A percentile compares a stretch with the other conserved stretches of the same genome.
These are phyloP conservation scores for Cochlearius cochlearius DNA, from an alignment of 2,113 vertebrate genomes.

Conservation along the genomic window DNA sequence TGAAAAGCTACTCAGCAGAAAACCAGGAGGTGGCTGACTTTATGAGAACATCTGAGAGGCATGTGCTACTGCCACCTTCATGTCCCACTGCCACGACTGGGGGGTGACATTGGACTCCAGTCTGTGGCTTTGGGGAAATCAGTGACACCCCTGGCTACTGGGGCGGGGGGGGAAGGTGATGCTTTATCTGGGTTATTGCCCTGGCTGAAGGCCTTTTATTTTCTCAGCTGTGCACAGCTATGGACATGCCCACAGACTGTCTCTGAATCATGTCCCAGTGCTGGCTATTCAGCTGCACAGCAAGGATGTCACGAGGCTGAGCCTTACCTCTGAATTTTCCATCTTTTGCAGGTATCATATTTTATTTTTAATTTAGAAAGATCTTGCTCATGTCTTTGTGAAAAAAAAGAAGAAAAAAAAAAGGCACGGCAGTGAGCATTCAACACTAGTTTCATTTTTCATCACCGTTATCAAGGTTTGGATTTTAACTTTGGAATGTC, in stretches of 20 bases:
- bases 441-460: conserved; percentile 16
- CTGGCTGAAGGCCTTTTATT: background rate
- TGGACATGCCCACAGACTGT: background rate
- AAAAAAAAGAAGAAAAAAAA: background rate
- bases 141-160: background rate
- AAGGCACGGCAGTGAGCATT: background rate
- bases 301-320: background rate
- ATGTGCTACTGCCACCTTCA: background rate
- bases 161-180: background rate
- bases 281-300: background rate
- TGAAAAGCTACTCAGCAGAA: background rate
- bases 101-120: background rate
- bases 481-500: conserved; percentile 48
- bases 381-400: background rate
- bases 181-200: background rate
- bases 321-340: background rate
- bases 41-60: background rate
- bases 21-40: background rate
- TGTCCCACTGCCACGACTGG: background rate
- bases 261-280: background rate
- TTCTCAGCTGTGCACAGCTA: background rate
- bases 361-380: background rate
- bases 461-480: background rate
- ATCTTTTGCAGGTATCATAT: background rate
- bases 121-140: background rate